A percentile compares a stretch with the other conserved stretches of the same genome.
phyloP scores from a whole-genome alignment of 2,113 vertebrate species.

The Ptilorrhoa leucosticta region DNA sequence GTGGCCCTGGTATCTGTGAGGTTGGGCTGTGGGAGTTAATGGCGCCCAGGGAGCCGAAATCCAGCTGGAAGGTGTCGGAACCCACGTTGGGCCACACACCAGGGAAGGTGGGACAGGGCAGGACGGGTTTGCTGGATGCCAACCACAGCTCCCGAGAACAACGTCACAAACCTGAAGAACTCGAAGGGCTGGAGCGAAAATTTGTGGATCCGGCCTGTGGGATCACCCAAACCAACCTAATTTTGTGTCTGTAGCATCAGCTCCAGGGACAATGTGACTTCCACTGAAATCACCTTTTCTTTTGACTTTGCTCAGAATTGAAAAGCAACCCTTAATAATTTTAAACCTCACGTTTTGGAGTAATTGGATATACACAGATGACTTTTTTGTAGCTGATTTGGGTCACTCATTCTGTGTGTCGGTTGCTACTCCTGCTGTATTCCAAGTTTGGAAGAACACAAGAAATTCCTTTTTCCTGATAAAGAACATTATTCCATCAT shows the following conservation, averaged over 20 bases:
- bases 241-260: neutral
- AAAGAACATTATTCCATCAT: neutral
- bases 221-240: neutral
- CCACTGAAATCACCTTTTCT: neutral
- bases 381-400: neutral
- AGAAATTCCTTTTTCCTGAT: neutral
- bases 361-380: neutral
- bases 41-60: neutral
- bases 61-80: neutral
- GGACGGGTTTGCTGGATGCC: neutral
- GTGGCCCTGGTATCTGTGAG: neutral
- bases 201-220: neutral
- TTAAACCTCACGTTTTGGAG: neutral
- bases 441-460: neutral
- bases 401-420: neutral
- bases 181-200: neutral
- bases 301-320: neutral
- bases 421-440: neutral
- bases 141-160: neutral
- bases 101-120: neutral
- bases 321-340: neutral
- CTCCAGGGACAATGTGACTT: neutral
- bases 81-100: accelerated
- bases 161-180: neutral
- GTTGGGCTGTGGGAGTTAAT: neutral